Evolutionary conservation across 2,113 vertebrate species (phyloP), one percentile per base, ranked within the genome.

Genomic region (Speoplatyrhinus poulsoni): DNA sequence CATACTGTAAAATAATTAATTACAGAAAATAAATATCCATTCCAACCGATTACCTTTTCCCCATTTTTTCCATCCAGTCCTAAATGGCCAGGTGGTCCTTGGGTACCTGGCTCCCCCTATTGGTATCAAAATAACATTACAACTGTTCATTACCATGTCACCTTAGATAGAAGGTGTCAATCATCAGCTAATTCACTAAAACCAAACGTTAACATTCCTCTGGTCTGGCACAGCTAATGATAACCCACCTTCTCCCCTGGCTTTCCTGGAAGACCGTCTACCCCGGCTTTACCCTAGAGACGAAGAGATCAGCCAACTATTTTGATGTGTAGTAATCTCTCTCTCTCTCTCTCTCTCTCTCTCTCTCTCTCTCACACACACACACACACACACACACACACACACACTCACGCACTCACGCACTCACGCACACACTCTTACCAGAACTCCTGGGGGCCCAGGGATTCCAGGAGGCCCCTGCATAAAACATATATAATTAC

Each of bases 201-300:
- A 41, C 36, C 5, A 41, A 41, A 41, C 6, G 7, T 26, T 26
- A 41, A 41, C 36, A 41, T 41, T 41, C 4, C 36, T 41, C 7
- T 41, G 36, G 7, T 41, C 36, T 8, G 36, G 36, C 36, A 41
- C 26, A 41, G 5, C 54, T n/a, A 26, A 7, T 17, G 16, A 11
- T 10, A 58, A 69, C 86, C 41, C 33, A 94, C 94, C 92, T 94
- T 93, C 68, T 65, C 86, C 65, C 88, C 88, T n/a, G 77, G 60
- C 0, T 58, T 64, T 69, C 93, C 92, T 12, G 91, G 85, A 63
- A 6, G 26, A 15, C 94, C 94, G 1, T 8, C 52, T 11, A 55
- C 77, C 46, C 94, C 93, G 3, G 90, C 89, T 66, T 90, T 79
- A 49, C 94, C 94, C 94, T 94, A 12, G 15, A 65, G 17, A 75